Conservation (phyloP, 1,140 invertebrate genomes). For the Zaprionus vittiger region DNA sequence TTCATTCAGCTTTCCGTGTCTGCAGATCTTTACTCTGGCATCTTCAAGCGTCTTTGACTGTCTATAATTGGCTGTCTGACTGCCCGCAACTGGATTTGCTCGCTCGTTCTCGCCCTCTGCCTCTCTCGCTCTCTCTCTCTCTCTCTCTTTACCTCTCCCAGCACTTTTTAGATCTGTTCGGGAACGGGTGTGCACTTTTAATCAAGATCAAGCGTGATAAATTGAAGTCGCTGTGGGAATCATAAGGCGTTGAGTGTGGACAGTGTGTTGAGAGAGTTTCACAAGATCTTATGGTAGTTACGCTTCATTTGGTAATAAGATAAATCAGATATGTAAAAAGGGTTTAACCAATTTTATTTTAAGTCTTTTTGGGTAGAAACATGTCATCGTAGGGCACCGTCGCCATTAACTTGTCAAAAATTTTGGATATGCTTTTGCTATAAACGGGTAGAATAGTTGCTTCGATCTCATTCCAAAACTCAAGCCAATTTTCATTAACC, state of each 20-base stretch:
- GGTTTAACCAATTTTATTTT: background rate
- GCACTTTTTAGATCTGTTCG: background rate
- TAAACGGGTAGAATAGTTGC: constrained; percentile 29
- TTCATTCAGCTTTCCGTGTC: constrained; percentile 60
- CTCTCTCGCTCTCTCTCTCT: background rate
- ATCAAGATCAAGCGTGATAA: constrained; percentile 77
- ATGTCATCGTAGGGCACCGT: constrained; percentile 45
- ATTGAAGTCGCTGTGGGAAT: constrained; percentile 58
- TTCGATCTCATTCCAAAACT: constrained; percentile 56
- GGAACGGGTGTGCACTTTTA: constrained; percentile 54
- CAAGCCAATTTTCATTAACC: constrained; percentile 50
- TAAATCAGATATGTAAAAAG: constrained; percentile 5
- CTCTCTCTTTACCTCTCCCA: background rate
- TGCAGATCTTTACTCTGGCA: constrained; percentile 61
- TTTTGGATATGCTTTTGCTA: constrained; percentile 4
- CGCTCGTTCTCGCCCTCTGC: background rate
- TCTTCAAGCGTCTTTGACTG: constrained; percentile 75
- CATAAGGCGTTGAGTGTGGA: constrained; percentile 38
- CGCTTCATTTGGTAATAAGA: background rate
- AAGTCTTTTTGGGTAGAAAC: constrained; percentile 19
- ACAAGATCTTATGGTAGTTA: constrained; percentile 8
- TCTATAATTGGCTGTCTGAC: constrained; percentile 76
- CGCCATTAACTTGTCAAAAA: constrained; percentile 2
- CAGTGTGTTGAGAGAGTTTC: constrained; percentile 13
- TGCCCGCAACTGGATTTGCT: constrained; percentile 30